phyloP scores from a whole-genome alignment of 2,888 invertebrate genomes.

The Himalopsyche japonica region DNA sequence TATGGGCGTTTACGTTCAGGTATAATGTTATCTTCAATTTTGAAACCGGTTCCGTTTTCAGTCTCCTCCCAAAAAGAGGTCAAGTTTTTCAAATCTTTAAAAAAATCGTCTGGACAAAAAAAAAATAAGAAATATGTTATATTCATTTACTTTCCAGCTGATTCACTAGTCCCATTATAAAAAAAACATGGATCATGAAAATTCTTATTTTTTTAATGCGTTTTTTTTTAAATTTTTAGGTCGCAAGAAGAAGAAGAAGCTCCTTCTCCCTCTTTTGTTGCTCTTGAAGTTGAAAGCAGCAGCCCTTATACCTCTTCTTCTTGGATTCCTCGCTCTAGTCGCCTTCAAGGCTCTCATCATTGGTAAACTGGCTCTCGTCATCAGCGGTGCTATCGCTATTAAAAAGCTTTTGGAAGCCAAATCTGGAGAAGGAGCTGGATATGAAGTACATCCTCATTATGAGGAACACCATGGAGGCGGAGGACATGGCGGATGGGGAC shows the following conservation, averaged over 20 bases:
- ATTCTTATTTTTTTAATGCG: constrained; percentile 42
- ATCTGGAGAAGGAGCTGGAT: constrained; percentile 48
- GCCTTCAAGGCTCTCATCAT: constrained; percentile 84
- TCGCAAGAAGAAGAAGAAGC: constrained; percentile 78
- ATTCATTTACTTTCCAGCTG: no score
- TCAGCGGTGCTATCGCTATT: constrained; percentile 69
- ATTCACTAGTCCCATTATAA: no score
- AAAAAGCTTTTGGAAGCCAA: constrained; percentile 74
- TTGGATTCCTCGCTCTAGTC: constrained; percentile 76
- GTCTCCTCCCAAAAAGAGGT: not conserved
- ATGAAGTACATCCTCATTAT: constrained; percentile 75
- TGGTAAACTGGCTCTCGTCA: constrained; percentile 80
- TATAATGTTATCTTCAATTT: not conserved
- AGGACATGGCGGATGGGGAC: constrained; percentile 57
- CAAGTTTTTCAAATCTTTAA: not conserved
- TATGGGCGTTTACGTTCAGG: not conserved
- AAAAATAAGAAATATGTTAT: not conserved
- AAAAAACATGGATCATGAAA: no score
- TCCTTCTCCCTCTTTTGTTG: constrained; percentile 73
- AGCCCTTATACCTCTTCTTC: constrained; percentile 74
- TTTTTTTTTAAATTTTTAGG: no score
- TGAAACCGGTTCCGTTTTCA: not conserved
- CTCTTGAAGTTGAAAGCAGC: constrained; percentile 80
- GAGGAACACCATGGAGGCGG: constrained; percentile 62
- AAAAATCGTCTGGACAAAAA: not conserved